Conservation (phyloP, 2,888 invertebrate genomes). For the Seira musarum region DNA sequence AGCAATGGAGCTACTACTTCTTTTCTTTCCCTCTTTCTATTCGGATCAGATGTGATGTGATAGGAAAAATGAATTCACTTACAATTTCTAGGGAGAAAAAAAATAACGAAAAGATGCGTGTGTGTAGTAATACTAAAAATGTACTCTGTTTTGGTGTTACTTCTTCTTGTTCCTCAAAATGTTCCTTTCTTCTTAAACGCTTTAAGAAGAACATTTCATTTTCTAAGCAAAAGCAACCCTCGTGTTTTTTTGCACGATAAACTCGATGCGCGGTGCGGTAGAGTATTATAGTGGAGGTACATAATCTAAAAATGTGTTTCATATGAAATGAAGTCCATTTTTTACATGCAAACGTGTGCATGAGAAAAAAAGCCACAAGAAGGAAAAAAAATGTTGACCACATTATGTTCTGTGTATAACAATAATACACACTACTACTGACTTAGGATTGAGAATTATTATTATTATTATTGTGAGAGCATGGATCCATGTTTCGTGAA, state of each 20-base stretch:
- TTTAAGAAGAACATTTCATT: neutral
- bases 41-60: slow-evolving; percentile 15
- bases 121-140: no score
- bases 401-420: neutral
- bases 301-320: slow-evolving; percentile 14
- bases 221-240: neutral
- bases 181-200: slow-evolving; percentile 8
- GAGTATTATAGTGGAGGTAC: neutral
- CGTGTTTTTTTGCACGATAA: neutral
- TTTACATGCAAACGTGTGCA: slow-evolving; percentile 8
- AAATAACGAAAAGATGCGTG: slow-evolving; percentile 48
- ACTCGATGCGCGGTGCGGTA: no score
- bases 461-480: neutral
- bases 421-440: no score
- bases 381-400: slow-evolving; percentile 15
- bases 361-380: slow-evolving; percentile 7
- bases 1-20: neutral
- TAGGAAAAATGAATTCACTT: slow-evolving; percentile 45
- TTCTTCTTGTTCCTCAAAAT: neutral
- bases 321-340: neutral
- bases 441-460: no score
- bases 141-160: neutral
- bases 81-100: slow-evolving; percentile 54
- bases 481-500: slow-evolving; percentile 9
- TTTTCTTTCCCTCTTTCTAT: no score